Base-by-base conservation (phyloP, 2,113 vertebrate genomes). In the Jacana jacana region DNA sequence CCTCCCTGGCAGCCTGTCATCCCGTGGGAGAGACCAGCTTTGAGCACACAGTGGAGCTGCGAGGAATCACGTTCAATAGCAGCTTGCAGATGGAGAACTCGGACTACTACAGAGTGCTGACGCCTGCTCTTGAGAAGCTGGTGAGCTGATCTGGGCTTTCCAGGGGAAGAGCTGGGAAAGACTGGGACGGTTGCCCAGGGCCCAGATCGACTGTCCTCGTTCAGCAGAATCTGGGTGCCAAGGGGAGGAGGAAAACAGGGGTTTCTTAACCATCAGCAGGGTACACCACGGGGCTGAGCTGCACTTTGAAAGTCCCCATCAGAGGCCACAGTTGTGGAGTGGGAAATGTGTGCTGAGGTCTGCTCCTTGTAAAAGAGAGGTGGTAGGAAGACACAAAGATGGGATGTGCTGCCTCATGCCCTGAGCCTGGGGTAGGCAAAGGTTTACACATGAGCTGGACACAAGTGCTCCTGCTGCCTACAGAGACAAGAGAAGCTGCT, bases 21-120 rank as follows among this genome's bases (percentile, higher is more conserved):
- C 95, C 96, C 0, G 1, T 2, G 0, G 97, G 77, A 84, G 97
- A 96, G 17, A n/a, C 97, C 77, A 95, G 80, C 10, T 94, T 98
- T 54, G 97, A 98, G 93, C 98, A 98, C 96, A 99, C 97, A 0
- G 98, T 98, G 31, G 98, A 99, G 96, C 96, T 99, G 85, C 97
- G 51, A 27, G 99, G 99, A 12, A 98, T 99, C 66, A 83, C 66
- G 0, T 99, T 99, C 77, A 92, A 98, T 23, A 46, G 95, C 49
- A 97, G 96, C 54, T 95, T 99, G 44, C 98, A 98, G 94, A 91
- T 82, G 28, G 92, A 96, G 65, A 96, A 71, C 87, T 99, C 99
- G 0, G 97, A 97, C 19, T 99, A 98, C 89, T 98, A 95, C 88
- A 95, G 97, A 31, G 75, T 96, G 3, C 98, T 99, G 77, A 98